Evolutionary conservation across 2,888 invertebrate species (phyloP).

Genomic region (Ophonus ardosiacus): DNA sequence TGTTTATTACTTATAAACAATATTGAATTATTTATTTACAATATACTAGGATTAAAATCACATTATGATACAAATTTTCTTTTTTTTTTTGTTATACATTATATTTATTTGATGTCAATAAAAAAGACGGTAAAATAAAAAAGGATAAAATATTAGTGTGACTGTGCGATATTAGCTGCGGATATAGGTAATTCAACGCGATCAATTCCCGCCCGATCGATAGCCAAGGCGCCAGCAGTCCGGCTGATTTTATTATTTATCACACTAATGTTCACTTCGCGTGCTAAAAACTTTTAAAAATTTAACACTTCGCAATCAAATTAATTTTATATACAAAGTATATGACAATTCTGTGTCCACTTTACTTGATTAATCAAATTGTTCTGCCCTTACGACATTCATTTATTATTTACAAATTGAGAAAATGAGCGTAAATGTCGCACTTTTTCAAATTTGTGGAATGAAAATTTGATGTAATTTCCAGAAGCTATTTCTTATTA

Average conservation of each 20-base stretch:
- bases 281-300: constrained; percentile 52
- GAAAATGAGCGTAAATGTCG: not conserved
- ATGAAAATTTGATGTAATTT: constrained; percentile 14
- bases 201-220: constrained; percentile 41
- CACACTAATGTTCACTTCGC: constrained; percentile 49
- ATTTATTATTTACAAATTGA: constrained; percentile 3
- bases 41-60: no score
- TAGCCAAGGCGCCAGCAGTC: constrained; percentile 41
- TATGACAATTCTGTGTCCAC: constrained; percentile 21
- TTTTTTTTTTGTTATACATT: no score
- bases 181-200: not conserved
- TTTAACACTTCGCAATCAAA: constrained; percentile 54
- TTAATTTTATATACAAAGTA: constrained; percentile 53
- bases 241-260: constrained; percentile 52
- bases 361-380: constrained; percentile 39
- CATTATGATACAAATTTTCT: no score
- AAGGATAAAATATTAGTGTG: not conserved
- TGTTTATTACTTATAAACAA: no score
- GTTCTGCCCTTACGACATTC: constrained; percentile 13
- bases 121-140: not conserved
- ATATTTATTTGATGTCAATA: not conserved
- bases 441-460: not conserved
- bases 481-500: not conserved
- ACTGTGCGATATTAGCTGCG: not conserved
- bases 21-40: no score